phyloP scores from a whole-genome alignment of 2,888 invertebrate species.

The Keiferia lycopersicella region DNA sequence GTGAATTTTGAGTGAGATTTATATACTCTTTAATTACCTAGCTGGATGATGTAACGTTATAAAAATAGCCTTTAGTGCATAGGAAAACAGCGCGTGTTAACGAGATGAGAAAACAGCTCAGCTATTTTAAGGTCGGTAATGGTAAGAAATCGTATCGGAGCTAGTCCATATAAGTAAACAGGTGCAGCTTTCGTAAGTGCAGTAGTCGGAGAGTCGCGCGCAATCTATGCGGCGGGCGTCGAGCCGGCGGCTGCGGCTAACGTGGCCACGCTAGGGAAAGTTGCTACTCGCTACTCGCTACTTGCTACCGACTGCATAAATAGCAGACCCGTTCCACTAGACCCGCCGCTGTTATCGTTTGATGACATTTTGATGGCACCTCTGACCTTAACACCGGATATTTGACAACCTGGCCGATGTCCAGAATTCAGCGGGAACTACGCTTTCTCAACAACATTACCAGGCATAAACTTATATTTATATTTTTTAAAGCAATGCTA shows the following conservation, averaged over 20 bases:
- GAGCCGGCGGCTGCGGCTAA: conserved; percentile 38
- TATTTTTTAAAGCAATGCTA: conserved; percentile 15
- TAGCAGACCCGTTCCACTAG: conserved; percentile 45
- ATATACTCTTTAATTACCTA: conserved; percentile 28
- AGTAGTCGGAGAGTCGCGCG: conserved; percentile 53
- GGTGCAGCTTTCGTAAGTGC: conserved; percentile 76
- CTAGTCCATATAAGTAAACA: conserved; percentile 57
- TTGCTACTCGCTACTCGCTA: conserved; percentile 56
- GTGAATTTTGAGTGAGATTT: conserved; percentile 23
- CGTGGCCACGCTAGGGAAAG: conserved; percentile 60
- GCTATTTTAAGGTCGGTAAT: conserved; percentile 29
- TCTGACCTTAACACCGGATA: conserved; percentile 26
- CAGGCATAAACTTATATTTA: conserved; percentile 21
- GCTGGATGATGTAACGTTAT: conserved; percentile 16
- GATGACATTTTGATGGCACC: conserved; percentile 28
- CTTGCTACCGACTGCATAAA: conserved; percentile 48
- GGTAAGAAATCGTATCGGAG: conserved; percentile 46
- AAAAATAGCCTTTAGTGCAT: conserved; percentile 18
- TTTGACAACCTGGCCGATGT: conserved; percentile 18
- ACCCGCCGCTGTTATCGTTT: conserved; percentile 42
- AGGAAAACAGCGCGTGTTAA: conserved; percentile 1
- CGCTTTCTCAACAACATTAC: conserved; percentile 10
- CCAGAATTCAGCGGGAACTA: conserved; percentile 21
- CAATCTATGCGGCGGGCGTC: conserved; percentile 45
- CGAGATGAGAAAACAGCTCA: conserved; percentile 8